Conservation (phyloP, 2,888 invertebrate genomes). For the Eubasilissa splendida region DNA sequence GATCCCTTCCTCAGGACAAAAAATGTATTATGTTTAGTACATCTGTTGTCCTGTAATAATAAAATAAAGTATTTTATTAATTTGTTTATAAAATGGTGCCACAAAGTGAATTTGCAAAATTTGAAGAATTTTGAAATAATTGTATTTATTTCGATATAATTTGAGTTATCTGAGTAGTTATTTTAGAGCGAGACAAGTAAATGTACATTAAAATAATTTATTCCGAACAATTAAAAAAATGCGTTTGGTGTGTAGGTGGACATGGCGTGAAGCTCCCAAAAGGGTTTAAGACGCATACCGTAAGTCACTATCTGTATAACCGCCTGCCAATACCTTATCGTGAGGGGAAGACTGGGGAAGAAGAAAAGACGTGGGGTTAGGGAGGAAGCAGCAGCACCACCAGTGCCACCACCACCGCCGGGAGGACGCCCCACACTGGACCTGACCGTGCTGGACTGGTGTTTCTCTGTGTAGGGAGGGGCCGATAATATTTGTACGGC, state of each 20-base stretch:
- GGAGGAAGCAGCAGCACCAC: not conserved
- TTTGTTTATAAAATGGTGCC: too few relatives aligned
- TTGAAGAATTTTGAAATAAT: too few relatives aligned
- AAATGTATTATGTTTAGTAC: too few relatives aligned
- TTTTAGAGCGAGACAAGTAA: not conserved
- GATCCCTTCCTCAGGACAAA: too few relatives aligned
- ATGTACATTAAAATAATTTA: not conserved
- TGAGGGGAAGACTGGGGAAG: conserved; percentile 28
- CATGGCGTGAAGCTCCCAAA: conserved; percentile 50
- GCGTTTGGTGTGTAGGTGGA: not conserved
- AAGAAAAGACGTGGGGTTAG: conserved; percentile 11
- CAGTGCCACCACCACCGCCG: not conserved
- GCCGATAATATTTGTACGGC: conserved; percentile 53
- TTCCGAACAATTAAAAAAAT: not conserved
- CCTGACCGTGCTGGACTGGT: conserved; percentile 17
- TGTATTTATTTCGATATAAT: too few relatives aligned
- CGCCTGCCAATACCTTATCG: conserved; percentile 59
- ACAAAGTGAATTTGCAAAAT: too few relatives aligned
- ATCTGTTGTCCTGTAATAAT: too few relatives aligned
- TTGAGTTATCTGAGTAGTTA: too few relatives aligned
- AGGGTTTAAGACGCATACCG: conserved; percentile 56
- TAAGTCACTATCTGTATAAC: conserved; percentile 57
- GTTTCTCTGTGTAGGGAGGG: conserved; percentile 43
- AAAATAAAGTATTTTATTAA: too few relatives aligned
- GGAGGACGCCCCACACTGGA: not conserved